Evolutionary conservation across 2,888 invertebrate species (phyloP), one percentile per base, ranked within the genome.

Genomic region (Drosophila pegasa): DNA sequence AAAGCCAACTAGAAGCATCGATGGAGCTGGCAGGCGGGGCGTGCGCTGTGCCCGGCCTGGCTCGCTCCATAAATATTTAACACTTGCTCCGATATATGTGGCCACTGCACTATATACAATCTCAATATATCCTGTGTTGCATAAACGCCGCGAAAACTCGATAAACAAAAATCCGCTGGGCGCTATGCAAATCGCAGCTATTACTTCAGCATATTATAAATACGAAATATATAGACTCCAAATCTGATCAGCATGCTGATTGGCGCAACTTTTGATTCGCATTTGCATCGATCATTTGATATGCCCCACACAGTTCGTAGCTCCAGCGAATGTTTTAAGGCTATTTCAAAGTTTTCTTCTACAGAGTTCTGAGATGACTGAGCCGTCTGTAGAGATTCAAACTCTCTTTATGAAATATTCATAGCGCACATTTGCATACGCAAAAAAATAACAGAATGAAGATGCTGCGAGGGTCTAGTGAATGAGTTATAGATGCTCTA

Each of bases 121-220:
- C 58, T 67, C 75, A 52, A 67, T 87, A 59, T 83, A 81, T 75
- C 75, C 75, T 78, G 75, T 75, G 66, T 75, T 76, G 79, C 79
- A 75, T 74, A 75, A 73, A 65, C 60, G 64, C 73, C 78, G 72
- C 72, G 72, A 72, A 54, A 40, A 61, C 73, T 50, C 67, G 43
- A 16, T 33, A 48, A 54, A 60, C 59, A 51, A 43, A 43, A 65
- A 38, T 35, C 40, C 43, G 25, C 48, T 63, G 62, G 63, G 64
- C 62, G 65, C 37, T 61, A 84, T 87, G 87, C 64, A 74, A 74
- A 79, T 80, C 9, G 12, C 25, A 22, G 27, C 14, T 2, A 62
- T 83, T 83, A 82, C 88, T 86, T 87, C 67, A 87, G 76, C 73
- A 82, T 87, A 69, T 79, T 43, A 79, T 85, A 76, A 78, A 83